A percentile compares a stretch with the other conserved stretches of the same genome.
Evolutionary conservation across 1,140 invertebrate species (phyloP).

Genomic region (Leptinotarsa defecta): DNA sequence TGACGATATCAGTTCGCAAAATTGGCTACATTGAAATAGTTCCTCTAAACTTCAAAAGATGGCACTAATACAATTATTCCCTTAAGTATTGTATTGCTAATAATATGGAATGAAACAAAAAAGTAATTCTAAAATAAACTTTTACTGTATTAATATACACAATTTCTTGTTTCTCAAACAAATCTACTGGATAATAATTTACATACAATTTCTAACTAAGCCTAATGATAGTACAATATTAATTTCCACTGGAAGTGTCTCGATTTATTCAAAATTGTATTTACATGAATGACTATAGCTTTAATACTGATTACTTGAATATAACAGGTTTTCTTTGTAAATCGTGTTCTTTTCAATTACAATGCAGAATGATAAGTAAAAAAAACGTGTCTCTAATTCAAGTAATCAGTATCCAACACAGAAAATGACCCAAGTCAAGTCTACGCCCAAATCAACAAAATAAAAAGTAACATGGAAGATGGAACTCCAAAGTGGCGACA

Average conservation of each 20-base stretch:
- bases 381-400: neutral
- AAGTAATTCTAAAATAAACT: conserved; percentile 27
- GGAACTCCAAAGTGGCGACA: no score
- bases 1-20: no score
- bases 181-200: conserved; percentile 16
- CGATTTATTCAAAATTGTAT: conserved; percentile 25
- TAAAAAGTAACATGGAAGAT: no score
- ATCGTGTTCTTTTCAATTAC: neutral
- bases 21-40: no score
- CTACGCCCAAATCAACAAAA: neutral
- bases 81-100: no score
- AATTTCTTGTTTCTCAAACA: neutral
- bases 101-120: neutral
- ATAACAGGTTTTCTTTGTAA: neutral
- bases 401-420: neutral
- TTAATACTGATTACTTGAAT: neutral
- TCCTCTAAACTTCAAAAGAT: no score
- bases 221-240: conserved; percentile 19
- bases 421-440: neutral
- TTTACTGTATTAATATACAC: conserved; percentile 18
- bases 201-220: conserved; percentile 4
- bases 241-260: conserved; percentile 24
- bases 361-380: neutral
- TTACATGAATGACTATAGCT: conserved; percentile 15
- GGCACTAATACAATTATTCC: no score